Conservation (phyloP, 2,113 vertebrate species). For the Arenaria interpres region DNA sequence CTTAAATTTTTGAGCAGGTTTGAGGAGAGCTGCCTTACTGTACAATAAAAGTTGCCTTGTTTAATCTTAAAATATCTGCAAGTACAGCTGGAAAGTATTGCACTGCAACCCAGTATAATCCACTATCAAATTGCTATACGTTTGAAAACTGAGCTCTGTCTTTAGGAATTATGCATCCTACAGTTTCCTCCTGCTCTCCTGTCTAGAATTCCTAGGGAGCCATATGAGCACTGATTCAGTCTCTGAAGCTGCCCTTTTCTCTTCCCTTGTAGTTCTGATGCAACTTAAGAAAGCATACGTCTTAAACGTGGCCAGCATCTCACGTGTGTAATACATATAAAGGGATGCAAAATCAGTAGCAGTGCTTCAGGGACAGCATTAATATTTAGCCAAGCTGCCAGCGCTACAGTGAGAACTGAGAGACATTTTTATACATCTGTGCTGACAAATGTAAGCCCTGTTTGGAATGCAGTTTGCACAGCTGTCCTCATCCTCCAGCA, state of each 20-base stretch:
- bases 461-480: constrained; percentile 17
- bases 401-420: not conserved
- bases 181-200: not conserved
- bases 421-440: not conserved
- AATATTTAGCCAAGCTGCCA: constrained; percentile 8
- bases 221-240: not conserved
- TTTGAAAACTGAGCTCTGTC: not conserved
- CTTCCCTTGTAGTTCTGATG: not conserved
- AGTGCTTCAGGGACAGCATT: not conserved
- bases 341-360: not conserved
- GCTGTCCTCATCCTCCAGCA: not conserved
- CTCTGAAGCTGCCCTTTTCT: not conserved
- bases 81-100: not conserved
- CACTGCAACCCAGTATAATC: not conserved
- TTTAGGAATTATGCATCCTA: not conserved
- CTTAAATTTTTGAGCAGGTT: not conserved
- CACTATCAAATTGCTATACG: accelerated
- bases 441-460: constrained; percentile 19
- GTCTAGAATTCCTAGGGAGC: not conserved
- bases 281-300: not conserved
- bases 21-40: not conserved
- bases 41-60: not conserved
- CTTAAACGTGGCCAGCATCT: not conserved
- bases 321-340: not conserved
- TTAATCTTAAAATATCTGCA: not conserved